These are phyloP conservation scores for Leucoma salicis DNA, from an alignment of 2,888 invertebrate genomes.

Conservation along the genomic window DNA sequence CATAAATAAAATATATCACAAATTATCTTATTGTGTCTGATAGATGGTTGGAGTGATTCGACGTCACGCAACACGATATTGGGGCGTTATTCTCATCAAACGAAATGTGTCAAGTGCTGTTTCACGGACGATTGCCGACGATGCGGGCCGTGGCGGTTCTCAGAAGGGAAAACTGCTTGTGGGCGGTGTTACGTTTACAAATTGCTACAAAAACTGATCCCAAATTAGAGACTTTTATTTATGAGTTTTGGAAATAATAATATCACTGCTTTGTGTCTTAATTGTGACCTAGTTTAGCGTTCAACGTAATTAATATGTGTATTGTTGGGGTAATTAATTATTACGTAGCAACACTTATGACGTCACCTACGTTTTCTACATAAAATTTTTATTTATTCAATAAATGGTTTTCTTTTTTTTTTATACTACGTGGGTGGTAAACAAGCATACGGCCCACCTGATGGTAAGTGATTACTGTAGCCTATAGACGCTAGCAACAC, in stretches of 20 bases:
- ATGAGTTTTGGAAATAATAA: background rate
- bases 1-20: slow-evolving; percentile 21
- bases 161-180: slow-evolving; percentile 37
- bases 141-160: slow-evolving; percentile 39
- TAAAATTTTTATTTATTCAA: too few species aligned
- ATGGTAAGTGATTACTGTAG: too few species aligned
- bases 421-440: too few species aligned
- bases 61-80: slow-evolving; percentile 51
- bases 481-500: too few species aligned
- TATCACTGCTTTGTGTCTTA: background rate
- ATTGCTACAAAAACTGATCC: slow-evolving; percentile 29
- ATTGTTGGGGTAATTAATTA: too few species aligned
- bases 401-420: too few species aligned
- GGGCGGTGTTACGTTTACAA: slow-evolving; percentile 29
- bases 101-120: slow-evolving; percentile 76
- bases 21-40: slow-evolving; percentile 42
- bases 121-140: slow-evolving; percentile 69
- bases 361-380: too few species aligned
- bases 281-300: background rate
- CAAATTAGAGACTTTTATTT: slow-evolving; percentile 9
- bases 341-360: too few species aligned
- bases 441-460: too few species aligned
- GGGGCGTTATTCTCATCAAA: slow-evolving; percentile 48
- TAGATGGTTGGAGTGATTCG: slow-evolving; percentile 50
- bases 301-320: too few species aligned